phyloP scores from a whole-genome alignment of 2,113 vertebrate genomes.

The Pampusana beccarii region DNA sequence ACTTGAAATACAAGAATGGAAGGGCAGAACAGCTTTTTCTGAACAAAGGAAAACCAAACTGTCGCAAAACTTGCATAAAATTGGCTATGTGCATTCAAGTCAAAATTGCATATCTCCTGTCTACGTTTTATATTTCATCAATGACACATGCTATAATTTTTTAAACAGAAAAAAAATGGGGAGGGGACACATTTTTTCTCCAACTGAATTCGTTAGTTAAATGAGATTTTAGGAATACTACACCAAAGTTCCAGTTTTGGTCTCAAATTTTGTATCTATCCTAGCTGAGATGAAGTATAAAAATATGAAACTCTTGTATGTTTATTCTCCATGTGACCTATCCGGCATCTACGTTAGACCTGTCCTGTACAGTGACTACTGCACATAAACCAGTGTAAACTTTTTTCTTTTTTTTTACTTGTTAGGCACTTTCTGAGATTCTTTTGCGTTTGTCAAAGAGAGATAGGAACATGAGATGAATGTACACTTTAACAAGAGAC shows the following conservation, averaged over 20 bases:
- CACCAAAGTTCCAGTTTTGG: background rate
- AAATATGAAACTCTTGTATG: rapidly evolving
- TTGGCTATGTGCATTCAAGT: background rate
- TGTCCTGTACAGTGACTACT: background rate
- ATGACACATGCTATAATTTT: background rate
- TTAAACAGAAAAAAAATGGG: background rate
- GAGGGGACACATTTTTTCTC: background rate
- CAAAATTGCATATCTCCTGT: background rate
- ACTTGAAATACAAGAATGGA: background rate
- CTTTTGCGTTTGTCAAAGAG: background rate
- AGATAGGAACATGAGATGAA: background rate
- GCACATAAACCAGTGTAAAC: background rate
- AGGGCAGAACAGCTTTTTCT: background rate
- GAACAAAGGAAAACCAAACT: background rate
- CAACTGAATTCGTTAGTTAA: background rate
- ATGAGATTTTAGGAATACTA: background rate
- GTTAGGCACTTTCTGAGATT: background rate
- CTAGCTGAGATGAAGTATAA: background rate
- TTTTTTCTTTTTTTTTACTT: background rate
- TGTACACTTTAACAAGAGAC: rapidly evolving
- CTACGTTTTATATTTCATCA: background rate
- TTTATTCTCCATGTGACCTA: background rate
- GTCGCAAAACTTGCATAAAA: background rate
- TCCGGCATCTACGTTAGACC: background rate
- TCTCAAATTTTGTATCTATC: background rate